These are phyloP conservation scores for Cyprinodon variegatus DNA, from an alignment of 2,113 vertebrate species.

Conservation along the genomic window DNA sequence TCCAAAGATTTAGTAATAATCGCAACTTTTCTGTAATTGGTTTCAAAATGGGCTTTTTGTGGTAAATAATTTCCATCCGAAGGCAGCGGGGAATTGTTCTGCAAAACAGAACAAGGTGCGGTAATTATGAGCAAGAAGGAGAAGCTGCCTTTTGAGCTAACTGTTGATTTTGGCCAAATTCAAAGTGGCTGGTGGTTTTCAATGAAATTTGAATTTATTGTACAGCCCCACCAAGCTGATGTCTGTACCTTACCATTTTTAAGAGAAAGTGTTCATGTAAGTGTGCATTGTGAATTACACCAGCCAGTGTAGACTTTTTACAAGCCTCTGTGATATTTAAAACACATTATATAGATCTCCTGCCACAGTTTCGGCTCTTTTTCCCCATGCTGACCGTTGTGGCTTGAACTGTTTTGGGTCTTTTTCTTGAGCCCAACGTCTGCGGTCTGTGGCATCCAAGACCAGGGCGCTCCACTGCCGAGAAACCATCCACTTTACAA, in stretches of 20 bases:
- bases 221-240: neutral
- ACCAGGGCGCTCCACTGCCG: conserved; percentile 33
- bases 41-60: conserved; percentile 38
- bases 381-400: conserved; percentile 42
- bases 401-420: conserved; percentile 31
- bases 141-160: conserved; percentile 54
- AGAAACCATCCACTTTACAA: conserved; percentile 48
- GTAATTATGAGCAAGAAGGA: conserved; percentile 53
- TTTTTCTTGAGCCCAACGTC: conserved; percentile 46
- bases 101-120: conserved; percentile 64
- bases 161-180: conserved; percentile 54
- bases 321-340: conserved; percentile 16
- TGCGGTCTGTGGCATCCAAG: conserved; percentile 58
- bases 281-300: conserved; percentile 18
- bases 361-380: conserved; percentile 21
- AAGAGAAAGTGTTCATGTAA: conserved; percentile 7
- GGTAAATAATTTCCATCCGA: conserved; percentile 57
- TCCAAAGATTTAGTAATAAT: conserved; percentile 50
- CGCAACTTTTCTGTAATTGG: conserved; percentile 56
- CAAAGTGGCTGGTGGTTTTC: conserved; percentile 17
- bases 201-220: conserved; percentile 2
- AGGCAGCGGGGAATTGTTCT: conserved; percentile 55
- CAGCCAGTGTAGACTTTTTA: conserved; percentile 25
- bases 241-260: conserved; percentile 9
- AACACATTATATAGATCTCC: conserved; percentile 36